Evolutionary conservation across 2,888 invertebrate genomes (phyloP), one percentile per base, ranked within the genome.

Genomic region (Dione vanillae): DNA sequence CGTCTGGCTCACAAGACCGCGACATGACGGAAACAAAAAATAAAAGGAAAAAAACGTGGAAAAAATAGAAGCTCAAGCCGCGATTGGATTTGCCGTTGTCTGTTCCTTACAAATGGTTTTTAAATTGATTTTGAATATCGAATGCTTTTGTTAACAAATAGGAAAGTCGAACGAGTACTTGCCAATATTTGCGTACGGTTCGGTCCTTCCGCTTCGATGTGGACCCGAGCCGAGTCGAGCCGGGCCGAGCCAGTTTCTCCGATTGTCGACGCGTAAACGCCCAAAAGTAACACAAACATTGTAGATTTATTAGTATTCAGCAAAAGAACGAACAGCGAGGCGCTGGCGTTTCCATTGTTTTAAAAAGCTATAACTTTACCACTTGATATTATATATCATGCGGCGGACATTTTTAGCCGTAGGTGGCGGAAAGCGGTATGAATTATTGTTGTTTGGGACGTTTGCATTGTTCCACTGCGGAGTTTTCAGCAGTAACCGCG

Each of bases 321-420:
- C 85, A 86, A 87, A 84, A 83, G 83, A 84, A 78, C 81, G 82
- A 81, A 82, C 80, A 77, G 78, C 69, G 82, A 81, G 82, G 81
- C 82, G 80, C 78, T 79, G 84, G 83, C 85, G 83, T 80, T 83
- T 80, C 85, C 87, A 90, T 92, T 92, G 91, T 93, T 92, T 92
- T 91, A 91, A 91, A 91, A 91, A 83, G 86, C 86, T 84, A 88
- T 91, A 90, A 91, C 91, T 92, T 90, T 90, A 85, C 89, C 89
- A 88, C 92, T 89, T 89, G 85, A 88, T 90, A 88, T 89, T 90
- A 92, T 93, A 92, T 90, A 92, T 92, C 90, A 91, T 79, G 82
- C 81, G 84, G 90, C 92, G 90, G 92, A 92, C 92, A 92, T 91
- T 93, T 92, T 93, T 92, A 92, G 91, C 92, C 87, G 91, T 92